These are phyloP conservation scores for Scaptomyza graminum DNA, from an alignment of 1,140 invertebrate genomes.

Conservation along the genomic window DNA sequence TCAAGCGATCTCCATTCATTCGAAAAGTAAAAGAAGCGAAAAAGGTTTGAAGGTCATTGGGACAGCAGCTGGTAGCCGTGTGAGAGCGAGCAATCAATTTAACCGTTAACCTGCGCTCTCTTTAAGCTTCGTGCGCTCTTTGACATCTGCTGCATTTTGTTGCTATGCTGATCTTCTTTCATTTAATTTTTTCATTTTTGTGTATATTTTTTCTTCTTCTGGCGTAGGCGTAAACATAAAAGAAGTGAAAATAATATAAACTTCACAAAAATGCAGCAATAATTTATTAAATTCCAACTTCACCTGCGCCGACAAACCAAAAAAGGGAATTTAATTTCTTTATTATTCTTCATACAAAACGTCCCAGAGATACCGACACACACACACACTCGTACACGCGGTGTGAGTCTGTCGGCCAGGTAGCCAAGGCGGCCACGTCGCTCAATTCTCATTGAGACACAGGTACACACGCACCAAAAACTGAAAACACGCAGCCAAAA, in stretches of 20 bases:
- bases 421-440: slow-evolving; percentile 52
- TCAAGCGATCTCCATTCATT: slow-evolving; percentile 21
- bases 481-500: not conserved
- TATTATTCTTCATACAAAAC: slow-evolving; percentile 77
- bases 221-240: slow-evolving; percentile 24
- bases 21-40: slow-evolving; percentile 10
- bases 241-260: slow-evolving; percentile 15
- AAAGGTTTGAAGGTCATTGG: slow-evolving; percentile 76
- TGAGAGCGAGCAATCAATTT: too few relatives aligned
- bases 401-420: slow-evolving; percentile 27
- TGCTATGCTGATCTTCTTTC: slow-evolving; percentile 14
- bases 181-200: not conserved
- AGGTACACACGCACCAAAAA: slow-evolving; percentile 45
- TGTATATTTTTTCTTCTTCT: slow-evolving; percentile 1
- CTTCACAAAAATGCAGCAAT: slow-evolving; percentile 56
- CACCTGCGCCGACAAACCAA: slow-evolving; percentile 51
- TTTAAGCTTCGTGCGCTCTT: not conserved
- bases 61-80: not conserved
- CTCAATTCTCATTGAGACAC: slow-evolving; percentile 46
- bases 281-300: slow-evolving; percentile 52
- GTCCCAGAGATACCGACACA: slow-evolving; percentile 32
- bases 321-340: slow-evolving; percentile 72
- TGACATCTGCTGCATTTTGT: slow-evolving; percentile 11
- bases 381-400: slow-evolving; percentile 14
- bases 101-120: too few relatives aligned